Conservation (phyloP, 2,797 vertebrate genomes). For the Liparis tanakae region DNA sequence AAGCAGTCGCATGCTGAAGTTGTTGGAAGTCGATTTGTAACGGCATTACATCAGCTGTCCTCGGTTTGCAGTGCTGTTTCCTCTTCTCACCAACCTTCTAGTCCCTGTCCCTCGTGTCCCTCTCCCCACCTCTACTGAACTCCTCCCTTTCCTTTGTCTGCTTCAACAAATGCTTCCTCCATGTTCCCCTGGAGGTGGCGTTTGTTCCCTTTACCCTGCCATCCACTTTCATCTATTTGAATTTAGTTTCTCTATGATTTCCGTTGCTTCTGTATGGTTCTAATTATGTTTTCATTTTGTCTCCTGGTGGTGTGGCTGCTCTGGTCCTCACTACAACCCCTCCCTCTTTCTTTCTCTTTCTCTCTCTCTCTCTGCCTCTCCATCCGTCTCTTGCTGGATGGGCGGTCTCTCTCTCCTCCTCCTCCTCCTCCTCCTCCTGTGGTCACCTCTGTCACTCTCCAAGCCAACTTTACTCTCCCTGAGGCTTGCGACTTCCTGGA, state of each 20-base stretch:
- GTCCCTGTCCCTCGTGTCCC: constrained; percentile 59
- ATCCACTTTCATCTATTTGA: constrained; percentile 72
- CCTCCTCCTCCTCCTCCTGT: constrained; percentile 51
- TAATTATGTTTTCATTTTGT: constrained; percentile 81
- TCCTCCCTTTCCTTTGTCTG: constrained; percentile 67
- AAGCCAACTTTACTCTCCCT: constrained; percentile 93
- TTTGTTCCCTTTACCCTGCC: constrained; percentile 75
- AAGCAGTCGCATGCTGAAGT: constrained; percentile 47
- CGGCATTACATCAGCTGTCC: constrained; percentile 38
- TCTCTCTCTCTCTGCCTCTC: constrained; percentile 51
- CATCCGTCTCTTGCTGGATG: constrained; percentile 65
- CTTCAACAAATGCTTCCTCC: constrained; percentile 80
- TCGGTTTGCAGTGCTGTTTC: constrained; percentile 78
- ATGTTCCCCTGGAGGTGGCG: constrained; percentile 72
- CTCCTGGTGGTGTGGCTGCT: constrained; percentile 79
- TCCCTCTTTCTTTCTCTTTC: constrained; percentile 33
- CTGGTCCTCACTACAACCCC: constrained; percentile 80
- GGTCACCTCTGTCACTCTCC: constrained; percentile 55
- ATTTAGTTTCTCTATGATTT: constrained; percentile 66
- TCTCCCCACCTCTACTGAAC: constrained; percentile 64
- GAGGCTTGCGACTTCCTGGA: constrained; percentile 92
- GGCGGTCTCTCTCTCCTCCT: constrained; percentile 51
- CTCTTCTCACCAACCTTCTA: constrained; percentile 67
- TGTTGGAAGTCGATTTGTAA: constrained; percentile 45
- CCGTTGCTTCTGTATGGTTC: constrained; percentile 51